phyloP scores from a whole-genome alignment of 2,797 vertebrate species.

The Galaxias olidus region DNA sequence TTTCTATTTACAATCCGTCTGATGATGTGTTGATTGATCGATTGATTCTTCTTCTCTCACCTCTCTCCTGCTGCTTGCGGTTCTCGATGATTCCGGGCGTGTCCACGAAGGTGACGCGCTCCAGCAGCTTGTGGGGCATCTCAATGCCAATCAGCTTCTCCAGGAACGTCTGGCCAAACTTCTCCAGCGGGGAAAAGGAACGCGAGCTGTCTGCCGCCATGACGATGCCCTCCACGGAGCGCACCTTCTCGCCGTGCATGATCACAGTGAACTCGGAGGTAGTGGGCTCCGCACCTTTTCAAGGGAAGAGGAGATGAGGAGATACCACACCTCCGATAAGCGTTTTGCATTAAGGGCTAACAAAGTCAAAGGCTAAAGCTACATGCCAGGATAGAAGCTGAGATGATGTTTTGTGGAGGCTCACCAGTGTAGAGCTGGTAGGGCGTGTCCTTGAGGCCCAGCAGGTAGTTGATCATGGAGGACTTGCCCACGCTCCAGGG shows the following conservation, averaged over 20 bases:
- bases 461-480: conserved; percentile 99
- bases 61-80: conserved; percentile 98
- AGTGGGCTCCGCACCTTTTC: conserved; percentile 93
- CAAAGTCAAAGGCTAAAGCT: no score
- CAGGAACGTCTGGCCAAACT: conserved; percentile 97
- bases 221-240: conserved; percentile 96
- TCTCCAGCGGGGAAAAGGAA: conserved; percentile 95
- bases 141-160: conserved; percentile 97
- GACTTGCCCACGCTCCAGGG: conserved; percentile 99
- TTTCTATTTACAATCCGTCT: neutral
- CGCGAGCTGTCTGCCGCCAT: conserved; percentile 97
- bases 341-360: neutral
- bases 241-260: conserved; percentile 95
- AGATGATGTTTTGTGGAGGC: neutral
- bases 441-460: conserved; percentile 89
- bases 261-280: conserved; percentile 98
- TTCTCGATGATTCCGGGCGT: conserved; percentile 98
- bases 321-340: conserved; percentile 4
- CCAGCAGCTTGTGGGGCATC: conserved; percentile 95
- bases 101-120: conserved; percentile 94
- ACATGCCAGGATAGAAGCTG: no score
- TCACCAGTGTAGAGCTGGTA: conserved; percentile 90
- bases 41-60: conserved; percentile 57
- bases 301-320: conserved; percentile 9
- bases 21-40: neutral